A percentile compares a stretch with the other conserved stretches of the same genome.
Evolutionary conservation across 2,888 invertebrate species (phyloP).

Genomic region (Hyles lineata): DNA sequence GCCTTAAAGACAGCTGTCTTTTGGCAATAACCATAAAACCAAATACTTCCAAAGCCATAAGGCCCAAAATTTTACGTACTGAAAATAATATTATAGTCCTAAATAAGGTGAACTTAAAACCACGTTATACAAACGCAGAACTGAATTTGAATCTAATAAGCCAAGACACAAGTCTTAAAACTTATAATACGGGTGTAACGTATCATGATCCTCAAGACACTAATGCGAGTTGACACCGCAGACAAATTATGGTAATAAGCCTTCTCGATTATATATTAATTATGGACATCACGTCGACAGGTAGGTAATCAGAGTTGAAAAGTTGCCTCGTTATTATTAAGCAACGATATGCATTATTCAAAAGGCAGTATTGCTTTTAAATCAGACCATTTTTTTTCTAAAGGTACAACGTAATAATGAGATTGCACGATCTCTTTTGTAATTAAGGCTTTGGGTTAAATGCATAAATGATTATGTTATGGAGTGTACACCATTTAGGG

Average conservation of each 20-base stretch:
- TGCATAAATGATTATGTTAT: neutral
- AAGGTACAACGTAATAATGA: conserved; percentile 4
- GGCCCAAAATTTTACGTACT: no score
- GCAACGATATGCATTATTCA: conserved; percentile 54
- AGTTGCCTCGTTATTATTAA: conserved; percentile 58
- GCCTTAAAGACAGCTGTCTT: no score
- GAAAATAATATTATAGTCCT: no score
- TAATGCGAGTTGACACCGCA: conserved; percentile 1
- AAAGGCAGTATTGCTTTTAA: conserved; percentile 37
- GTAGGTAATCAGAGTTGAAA: conserved; percentile 61
- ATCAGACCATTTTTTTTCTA: neutral
- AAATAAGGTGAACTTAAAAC: no score
- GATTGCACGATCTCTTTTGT: neutral
- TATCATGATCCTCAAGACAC: no score
- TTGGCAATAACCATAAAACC: no score
- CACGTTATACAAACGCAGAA: neutral
- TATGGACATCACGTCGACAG: conserved; percentile 57
- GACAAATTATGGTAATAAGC: conserved; percentile 21
- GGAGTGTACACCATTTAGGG: no score
- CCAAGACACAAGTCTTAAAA: neutral
- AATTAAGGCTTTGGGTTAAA: neutral
- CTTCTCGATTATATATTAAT: conserved; percentile 42
- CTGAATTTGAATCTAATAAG: neutral
- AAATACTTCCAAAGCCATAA: no score
- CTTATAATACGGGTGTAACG: no score